These are phyloP conservation scores for Vidua macroura DNA, from an alignment of 2,113 vertebrate species.

Conservation along the genomic window DNA sequence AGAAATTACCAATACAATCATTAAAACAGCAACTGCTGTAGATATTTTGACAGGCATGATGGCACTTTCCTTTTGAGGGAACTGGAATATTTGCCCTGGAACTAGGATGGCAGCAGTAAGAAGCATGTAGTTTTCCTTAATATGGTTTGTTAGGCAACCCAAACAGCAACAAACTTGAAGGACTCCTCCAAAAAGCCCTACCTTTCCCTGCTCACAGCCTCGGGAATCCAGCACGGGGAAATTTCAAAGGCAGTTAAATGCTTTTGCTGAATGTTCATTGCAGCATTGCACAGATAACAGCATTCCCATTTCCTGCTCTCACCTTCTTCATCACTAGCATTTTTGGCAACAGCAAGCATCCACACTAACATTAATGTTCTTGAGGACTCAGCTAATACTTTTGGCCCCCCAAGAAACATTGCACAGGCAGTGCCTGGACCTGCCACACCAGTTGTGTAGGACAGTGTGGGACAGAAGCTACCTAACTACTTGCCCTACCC, in stretches of 20 bases:
- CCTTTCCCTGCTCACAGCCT: neutral
- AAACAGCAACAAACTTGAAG: neutral
- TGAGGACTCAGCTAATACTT: neutral
- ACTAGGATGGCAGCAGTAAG: neutral
- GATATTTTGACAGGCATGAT: neutral
- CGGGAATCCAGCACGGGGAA: neutral
- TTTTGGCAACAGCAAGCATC: neutral
- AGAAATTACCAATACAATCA: neutral
- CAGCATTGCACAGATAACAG: neutral
- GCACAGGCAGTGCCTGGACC: neutral
- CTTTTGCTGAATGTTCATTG: neutral
- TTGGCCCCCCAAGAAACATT: neutral
- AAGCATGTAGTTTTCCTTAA: neutral
- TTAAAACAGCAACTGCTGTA: neutral
- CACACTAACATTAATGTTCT: neutral
- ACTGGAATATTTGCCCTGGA: neutral
- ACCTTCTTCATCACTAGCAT: neutral
- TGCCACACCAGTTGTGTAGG: neutral
- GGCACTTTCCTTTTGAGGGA: neutral
- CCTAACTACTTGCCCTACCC: neutral
- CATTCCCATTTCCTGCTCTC: neutral
- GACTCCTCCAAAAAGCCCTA: neutral
- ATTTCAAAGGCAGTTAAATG: neutral
- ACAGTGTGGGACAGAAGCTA: neutral
- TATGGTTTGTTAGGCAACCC: neutral